These are phyloP conservation scores for Calliphora vomitoria DNA, from an alignment of 2,888 invertebrate genomes.

Conservation along the genomic window DNA sequence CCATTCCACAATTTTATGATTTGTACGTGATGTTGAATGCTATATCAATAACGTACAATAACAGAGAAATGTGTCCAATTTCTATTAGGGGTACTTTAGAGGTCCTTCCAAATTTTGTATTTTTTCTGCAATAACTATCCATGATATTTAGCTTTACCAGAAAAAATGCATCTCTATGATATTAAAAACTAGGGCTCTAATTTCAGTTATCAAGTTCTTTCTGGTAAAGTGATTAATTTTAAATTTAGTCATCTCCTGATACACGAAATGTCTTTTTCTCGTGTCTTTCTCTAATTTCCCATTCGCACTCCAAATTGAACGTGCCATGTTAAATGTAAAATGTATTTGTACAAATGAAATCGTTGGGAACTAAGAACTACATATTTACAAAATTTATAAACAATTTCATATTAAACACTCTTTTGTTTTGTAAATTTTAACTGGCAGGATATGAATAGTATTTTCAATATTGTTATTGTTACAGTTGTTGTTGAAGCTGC, in stretches of 20 bases:
- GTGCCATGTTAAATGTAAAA: constrained; percentile 4
- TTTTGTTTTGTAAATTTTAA: constrained; percentile 36
- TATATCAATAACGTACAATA: too few species aligned
- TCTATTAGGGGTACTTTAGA: too few species aligned
- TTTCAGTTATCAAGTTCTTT: too few species aligned
- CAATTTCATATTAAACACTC: constrained; percentile 56
- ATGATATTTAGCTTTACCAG: too few species aligned
- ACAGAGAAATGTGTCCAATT: too few species aligned
- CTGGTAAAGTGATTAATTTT: too few species aligned
- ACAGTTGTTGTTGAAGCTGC: constrained; percentile 7
- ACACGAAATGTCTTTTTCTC: constrained; percentile 14
- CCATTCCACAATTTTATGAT: too few species aligned
- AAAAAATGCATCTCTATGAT: too few species aligned
- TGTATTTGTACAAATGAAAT: constrained; percentile 29
- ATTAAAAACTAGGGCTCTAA: too few species aligned
- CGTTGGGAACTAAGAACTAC: constrained; percentile 1
- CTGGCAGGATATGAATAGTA: constrained; percentile 43
- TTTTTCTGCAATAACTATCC: too few species aligned
- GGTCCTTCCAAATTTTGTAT: too few species aligned
- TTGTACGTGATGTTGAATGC: too few species aligned
- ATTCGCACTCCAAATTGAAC: neutral
- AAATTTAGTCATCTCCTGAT: neutral
- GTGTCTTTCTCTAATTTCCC: neutral
- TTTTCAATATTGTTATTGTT: constrained; percentile 26
- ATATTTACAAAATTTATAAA: constrained; percentile 46